Percentiles rank a stretch among this genome's conserved stretches.
These are phyloP conservation scores for Paramormyrops kingsleyae DNA, from an alignment of 2,113 vertebrate genomes.

Conservation along the genomic window DNA sequence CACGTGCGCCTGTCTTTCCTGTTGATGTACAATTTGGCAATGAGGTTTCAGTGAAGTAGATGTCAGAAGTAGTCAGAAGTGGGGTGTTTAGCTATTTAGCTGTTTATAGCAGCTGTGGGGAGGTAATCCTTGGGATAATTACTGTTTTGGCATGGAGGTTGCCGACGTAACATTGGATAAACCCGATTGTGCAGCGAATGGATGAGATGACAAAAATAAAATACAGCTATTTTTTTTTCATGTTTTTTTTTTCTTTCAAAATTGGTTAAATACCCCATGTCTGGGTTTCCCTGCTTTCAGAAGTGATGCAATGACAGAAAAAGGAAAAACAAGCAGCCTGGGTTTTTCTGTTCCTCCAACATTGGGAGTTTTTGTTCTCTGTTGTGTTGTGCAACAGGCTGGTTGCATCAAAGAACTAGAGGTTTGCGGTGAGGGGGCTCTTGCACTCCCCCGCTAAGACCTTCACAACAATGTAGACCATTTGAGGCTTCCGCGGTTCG, in stretches of 20 bases:
- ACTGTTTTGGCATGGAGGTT: not conserved
- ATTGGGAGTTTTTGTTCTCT: not conserved
- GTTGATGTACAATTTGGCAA: not conserved
- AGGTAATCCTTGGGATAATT: not conserved
- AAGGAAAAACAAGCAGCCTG: not conserved
- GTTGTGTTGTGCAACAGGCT: not conserved
- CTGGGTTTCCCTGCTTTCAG: not conserved
- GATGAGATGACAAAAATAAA: not conserved
- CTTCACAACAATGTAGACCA: not conserved
- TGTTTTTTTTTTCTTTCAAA: not conserved
- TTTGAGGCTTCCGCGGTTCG: not conserved
- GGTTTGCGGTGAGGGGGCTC: not conserved
- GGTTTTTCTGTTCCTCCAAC: not conserved
- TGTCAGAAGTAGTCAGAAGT: not conserved
- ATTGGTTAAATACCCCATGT: not conserved
- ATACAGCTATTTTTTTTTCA: not conserved
- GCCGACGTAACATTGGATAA: not conserved
- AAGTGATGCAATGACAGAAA: not conserved
- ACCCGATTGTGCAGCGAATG: not conserved
- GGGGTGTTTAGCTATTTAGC: not conserved
- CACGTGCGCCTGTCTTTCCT: not conserved
- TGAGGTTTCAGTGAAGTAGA: not conserved
- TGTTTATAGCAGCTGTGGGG: not conserved
- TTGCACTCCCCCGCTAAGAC: not conserved
- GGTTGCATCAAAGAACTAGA: not conserved